Base-by-base conservation (phyloP, 2,888 invertebrate genomes). In the Lepidochitona cinerea region DNA sequence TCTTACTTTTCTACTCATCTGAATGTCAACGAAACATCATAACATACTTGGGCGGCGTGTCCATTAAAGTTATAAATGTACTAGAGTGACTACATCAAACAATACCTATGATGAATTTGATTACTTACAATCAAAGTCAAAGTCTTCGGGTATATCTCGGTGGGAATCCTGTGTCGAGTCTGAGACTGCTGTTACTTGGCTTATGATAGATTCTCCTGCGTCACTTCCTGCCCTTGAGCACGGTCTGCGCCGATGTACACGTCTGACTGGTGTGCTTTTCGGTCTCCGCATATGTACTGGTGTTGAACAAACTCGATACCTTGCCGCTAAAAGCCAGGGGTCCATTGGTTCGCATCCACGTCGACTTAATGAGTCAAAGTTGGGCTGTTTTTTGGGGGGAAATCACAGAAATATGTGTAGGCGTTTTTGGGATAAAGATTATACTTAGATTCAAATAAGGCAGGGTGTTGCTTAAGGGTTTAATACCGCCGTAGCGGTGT, bases 121-220 rank as follows among this genome's bases (percentile, higher is more conserved):
- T n/a, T n/a, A n/a, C n/a, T n/a, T n/a, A 59, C 59, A 18, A 36
- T 37, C 66, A 66, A 66, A 66, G 35, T 66, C 66, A 9, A 36
- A 66, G 26, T 66, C 66, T 14, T 66, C 66, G 2, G 66, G 2
- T 18, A 36, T 36, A 35, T 66, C 66, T 36, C 26, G 14, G 5
- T 2, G 3, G 29, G n/a, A 14, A 35, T 37, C 35, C 35, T 36
- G 66, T 18, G 35, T 66, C 18, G 35, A 9, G 9, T 66, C 66
- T 5, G 37, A 23, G 1, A 35, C 14, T 36, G 66, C n/a, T 18
- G 66, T 37, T 14, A 36, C 29, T 3, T 29, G 32, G 37, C 33
- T 66, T 36, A 37, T 1, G 12, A 37, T 2, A 12, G 66, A 66
- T 26, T 36, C 66, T 14, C 36, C 66, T 3, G 18, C 36, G 4